Base-by-base conservation (phyloP, 1,140 invertebrate genomes). In the Pemphigus obesinymphae region DNA sequence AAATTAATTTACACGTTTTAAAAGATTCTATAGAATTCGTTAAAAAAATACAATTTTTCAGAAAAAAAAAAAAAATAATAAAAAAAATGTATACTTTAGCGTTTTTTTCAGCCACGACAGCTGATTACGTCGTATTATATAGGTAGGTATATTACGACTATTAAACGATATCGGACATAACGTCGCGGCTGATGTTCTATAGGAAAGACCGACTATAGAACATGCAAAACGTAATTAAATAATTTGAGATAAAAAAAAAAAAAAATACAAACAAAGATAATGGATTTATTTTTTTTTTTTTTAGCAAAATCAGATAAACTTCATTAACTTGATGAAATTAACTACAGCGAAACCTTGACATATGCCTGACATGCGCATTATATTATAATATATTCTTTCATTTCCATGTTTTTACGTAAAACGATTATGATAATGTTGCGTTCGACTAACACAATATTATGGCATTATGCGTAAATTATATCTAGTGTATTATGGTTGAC, bases 341-440 rank as follows among this genome's bases (percentile, higher is more conserved):
- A 8, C 66, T 40, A 8, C 2, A 48, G 1, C n/a, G 29, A 40
- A 40, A 40, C 37, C 66, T 70, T 43, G 66, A 70, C 66, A 43
- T 5, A n/a, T n/a, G 61, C 61, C 8, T 66, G 61, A 66, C 31
- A 40, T 40, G 37, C 8, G 8, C n/a, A n/a, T n/a, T n/a, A n/a
- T n/a, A n/a, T n/a, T n/a, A n/a, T n/a, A n/a, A n/a, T n/a, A 43
- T 70, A 43, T 70, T 70, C 66, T 70, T 70, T 70, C 66, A 43
- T 37, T 70, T 43, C 37, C 66, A 70, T 40, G 37, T 43, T 70
- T 23, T 43, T 70, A 70, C 66, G 23, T 43, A 70, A 70, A 70
- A 43, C 13, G n/a, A 17, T 70, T 70, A 70, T 70, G 66, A 70
- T 70, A 70, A 70, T 26, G n/a, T 70, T 70, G 2, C n/a, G 23